These are phyloP conservation scores for Tauraco hartlaubi DNA, from an alignment of 2,797 vertebrate species.

Conservation along the genomic window DNA sequence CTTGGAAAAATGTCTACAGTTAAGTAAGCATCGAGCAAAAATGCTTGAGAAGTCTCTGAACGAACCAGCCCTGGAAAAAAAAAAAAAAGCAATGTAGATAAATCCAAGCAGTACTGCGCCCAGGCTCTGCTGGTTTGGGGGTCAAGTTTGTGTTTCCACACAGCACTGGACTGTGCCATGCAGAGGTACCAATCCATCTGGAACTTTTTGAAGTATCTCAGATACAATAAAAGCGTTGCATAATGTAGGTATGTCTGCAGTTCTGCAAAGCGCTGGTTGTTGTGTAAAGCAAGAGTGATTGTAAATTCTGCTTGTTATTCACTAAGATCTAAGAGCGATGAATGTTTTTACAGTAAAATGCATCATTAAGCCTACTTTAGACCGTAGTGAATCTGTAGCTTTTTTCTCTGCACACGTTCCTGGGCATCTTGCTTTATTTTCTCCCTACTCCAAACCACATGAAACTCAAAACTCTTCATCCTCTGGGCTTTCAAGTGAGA, in stretches of 20 bases:
- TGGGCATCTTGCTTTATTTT: neutral
- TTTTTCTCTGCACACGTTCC: neutral
- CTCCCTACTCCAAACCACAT: neutral
- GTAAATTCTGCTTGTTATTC: neutral
- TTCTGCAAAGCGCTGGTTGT: neutral
- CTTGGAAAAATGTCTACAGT: neutral
- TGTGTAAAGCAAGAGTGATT: neutral
- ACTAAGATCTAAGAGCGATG: neutral
- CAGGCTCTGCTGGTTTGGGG: neutral
- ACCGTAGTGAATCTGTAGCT: neutral
- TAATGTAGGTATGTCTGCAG: neutral
- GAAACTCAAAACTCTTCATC: neutral
- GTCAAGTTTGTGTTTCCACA: neutral
- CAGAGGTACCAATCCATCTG: neutral
- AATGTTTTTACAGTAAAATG: neutral
- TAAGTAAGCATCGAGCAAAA: neutral
- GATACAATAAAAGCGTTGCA: accelerated
- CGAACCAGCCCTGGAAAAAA: neutral
- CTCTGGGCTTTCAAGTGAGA: neutral
- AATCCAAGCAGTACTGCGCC: neutral
- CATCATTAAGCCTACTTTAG: neutral
- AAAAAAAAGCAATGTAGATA: neutral
- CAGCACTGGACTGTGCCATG: neutral
- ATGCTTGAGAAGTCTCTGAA: neutral
- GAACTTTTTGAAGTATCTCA: neutral